Percentiles rank a stretch among this genome's conserved stretches.
These are phyloP conservation scores for Labeo rohita DNA, from an alignment of 2,113 vertebrate species.

Conservation along the genomic window DNA sequence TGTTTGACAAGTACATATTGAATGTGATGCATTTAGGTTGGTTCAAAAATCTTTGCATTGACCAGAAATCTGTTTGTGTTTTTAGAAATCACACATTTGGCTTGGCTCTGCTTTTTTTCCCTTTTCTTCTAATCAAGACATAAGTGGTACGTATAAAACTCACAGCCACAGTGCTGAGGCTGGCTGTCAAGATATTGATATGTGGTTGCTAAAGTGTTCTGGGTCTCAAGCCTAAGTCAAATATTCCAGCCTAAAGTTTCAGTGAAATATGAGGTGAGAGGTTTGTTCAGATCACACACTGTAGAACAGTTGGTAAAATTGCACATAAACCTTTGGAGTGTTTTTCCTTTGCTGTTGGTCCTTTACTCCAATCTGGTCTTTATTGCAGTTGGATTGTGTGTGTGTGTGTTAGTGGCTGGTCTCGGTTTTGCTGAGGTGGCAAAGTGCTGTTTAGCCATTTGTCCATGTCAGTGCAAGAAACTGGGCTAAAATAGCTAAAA, in stretches of 20 bases:
- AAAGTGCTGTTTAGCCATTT: conserved; percentile 4
- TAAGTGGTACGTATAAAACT: not conserved
- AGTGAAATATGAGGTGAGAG: not conserved
- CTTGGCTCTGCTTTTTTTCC: not conserved
- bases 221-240: not conserved
- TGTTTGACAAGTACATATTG: no score
- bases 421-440: not conserved
- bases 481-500: not conserved
- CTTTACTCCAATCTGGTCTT: not conserved
- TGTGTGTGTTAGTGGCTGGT: not conserved
- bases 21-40: not conserved
- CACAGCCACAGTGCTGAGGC: not conserved
- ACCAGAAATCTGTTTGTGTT: not conserved
- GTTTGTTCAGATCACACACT: not conserved
- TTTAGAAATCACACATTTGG: not conserved
- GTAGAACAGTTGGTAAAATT: not conserved
- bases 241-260: not conserved
- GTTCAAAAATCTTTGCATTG: not conserved
- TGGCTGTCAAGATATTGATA: not conserved
- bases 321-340: not conserved
- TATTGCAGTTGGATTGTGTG: not conserved
- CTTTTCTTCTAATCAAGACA: not conserved
- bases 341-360: not conserved
- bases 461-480: conserved; percentile 4
- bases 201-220: not conserved